phyloP scores from a whole-genome alignment of 2,888 invertebrate species.

The Heliconius charithonia region DNA sequence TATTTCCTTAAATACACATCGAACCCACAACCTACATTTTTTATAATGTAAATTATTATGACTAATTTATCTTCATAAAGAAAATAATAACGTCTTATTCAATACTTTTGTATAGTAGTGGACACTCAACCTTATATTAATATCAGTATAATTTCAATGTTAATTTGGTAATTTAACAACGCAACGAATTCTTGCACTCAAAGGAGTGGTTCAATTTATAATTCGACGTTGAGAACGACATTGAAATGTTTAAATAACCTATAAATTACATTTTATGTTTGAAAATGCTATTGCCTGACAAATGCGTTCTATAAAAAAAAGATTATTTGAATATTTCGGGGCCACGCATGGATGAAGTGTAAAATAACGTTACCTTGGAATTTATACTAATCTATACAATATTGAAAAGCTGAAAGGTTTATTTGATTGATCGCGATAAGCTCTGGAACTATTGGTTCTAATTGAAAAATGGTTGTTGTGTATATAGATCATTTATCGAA shows the following conservation, averaged over 20 bases:
- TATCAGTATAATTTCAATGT: conserved; percentile 37
- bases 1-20: too few relatives aligned
- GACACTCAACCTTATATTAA: background rate
- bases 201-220: conserved; percentile 31
- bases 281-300: conserved; percentile 2
- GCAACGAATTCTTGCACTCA: conserved; percentile 32
- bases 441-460: too few relatives aligned
- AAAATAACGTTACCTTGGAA: background rate
- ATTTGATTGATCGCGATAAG: too few relatives aligned
- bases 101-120: background rate
- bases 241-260: conserved; percentile 31
- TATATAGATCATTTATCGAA: too few relatives aligned
- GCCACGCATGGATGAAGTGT: background rate
- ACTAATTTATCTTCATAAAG: too few relatives aligned
- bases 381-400: background rate
- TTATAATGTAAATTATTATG: too few relatives aligned
- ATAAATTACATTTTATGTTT: conserved; percentile 31
- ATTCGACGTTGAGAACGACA: conserved; percentile 20
- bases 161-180: conserved; percentile 36
- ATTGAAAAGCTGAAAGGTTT: background rate
- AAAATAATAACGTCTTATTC: too few relatives aligned
- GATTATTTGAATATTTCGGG: background rate
- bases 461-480: too few relatives aligned
- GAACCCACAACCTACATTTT: too few relatives aligned
- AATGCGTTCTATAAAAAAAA: conserved; percentile 13